Percentiles rank a stretch among this genome's conserved stretches.
These are phyloP conservation scores for Electrophaes corylata DNA, from an alignment of 2,888 invertebrate species.

Conservation along the genomic window DNA sequence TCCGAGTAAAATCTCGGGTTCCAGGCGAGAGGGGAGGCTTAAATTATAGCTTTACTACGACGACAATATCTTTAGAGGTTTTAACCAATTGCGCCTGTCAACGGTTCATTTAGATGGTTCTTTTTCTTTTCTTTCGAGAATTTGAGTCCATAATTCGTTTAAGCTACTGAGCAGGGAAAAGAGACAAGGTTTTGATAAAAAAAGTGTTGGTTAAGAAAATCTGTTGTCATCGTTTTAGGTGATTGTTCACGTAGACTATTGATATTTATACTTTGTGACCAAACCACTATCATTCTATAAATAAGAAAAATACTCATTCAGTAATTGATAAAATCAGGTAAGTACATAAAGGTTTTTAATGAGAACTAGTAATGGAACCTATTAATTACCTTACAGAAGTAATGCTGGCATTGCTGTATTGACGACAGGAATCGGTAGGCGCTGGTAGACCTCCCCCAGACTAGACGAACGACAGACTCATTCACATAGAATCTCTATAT, in stretches of 20 bases:
- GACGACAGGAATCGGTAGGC: too few species aligned
- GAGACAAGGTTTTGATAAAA: conserved; percentile 1
- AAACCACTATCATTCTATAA: too few species aligned
- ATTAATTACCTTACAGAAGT: too few species aligned
- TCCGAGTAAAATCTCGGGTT: conserved; percentile 72
- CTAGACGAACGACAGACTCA: too few species aligned
- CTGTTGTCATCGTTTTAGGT: background rate
- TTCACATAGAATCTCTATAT: too few species aligned
- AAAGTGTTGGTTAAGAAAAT: background rate
- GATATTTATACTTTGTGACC: too few species aligned
- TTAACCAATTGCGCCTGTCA: conserved; percentile 60
- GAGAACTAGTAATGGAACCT: too few species aligned
- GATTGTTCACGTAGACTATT: background rate
- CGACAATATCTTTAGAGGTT: conserved; percentile 52
- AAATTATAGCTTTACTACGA: conserved; percentile 65
- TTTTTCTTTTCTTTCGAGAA: conserved; percentile 24
- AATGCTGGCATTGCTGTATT: too few species aligned
- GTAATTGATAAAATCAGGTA: too few species aligned
- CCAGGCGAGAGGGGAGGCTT: conserved; percentile 66
- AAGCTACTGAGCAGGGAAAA: background rate
- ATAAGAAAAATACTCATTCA: too few species aligned
- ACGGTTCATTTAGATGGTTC: conserved; percentile 43
- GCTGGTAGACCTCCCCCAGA: too few species aligned
- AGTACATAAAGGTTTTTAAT: too few species aligned
- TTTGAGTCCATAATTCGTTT: conserved; percentile 55